Conservation (phyloP, 2,797 vertebrate species). For the Morelia viridis region DNA sequence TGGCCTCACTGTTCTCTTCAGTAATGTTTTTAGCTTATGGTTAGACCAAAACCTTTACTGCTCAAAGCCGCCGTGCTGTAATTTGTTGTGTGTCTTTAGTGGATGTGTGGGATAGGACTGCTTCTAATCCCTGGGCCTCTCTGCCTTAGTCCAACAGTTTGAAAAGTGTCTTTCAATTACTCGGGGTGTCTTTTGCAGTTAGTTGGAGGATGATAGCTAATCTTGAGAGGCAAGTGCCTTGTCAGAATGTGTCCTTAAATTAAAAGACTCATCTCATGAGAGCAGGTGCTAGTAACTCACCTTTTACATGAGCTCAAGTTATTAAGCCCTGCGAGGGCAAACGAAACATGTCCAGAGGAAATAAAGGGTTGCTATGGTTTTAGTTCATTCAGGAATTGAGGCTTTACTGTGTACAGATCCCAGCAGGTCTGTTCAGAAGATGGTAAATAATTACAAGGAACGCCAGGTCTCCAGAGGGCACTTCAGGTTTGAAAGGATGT, state of each 20-base stretch:
- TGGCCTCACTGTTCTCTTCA: background rate
- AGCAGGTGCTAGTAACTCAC: slow-evolving; percentile 47
- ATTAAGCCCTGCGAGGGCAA: slow-evolving; percentile 56
- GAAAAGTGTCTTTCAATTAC: background rate
- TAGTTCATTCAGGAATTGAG: slow-evolving; percentile 61
- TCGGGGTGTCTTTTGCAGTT: background rate
- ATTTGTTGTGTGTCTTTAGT: background rate
- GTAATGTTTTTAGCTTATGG: background rate
- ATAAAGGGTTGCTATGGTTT: slow-evolving; percentile 47
- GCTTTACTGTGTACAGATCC: slow-evolving; percentile 60
- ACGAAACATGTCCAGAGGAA: slow-evolving; percentile 43
- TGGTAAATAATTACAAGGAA: slow-evolving; percentile 67
- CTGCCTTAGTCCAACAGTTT: background rate
- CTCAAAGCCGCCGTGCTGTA: no score
- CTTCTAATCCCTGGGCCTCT: background rate
- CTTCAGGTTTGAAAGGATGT: slow-evolving; percentile 57
- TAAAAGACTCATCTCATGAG: slow-evolving; percentile 39
- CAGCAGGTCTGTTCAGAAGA: slow-evolving; percentile 60
- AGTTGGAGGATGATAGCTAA: slow-evolving; percentile 5
- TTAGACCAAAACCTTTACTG: background rate
- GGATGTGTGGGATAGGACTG: background rate
- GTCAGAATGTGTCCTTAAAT: slow-evolving; percentile 25
- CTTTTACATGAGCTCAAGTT: slow-evolving; percentile 54
- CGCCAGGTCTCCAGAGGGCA: slow-evolving; percentile 65
- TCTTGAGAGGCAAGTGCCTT: slow-evolving; percentile 14